Evolutionary conservation across 2,797 vertebrate genomes (phyloP), one percentile per base, ranked within the genome.

Genomic region (Phoebastria nigripes): DNA sequence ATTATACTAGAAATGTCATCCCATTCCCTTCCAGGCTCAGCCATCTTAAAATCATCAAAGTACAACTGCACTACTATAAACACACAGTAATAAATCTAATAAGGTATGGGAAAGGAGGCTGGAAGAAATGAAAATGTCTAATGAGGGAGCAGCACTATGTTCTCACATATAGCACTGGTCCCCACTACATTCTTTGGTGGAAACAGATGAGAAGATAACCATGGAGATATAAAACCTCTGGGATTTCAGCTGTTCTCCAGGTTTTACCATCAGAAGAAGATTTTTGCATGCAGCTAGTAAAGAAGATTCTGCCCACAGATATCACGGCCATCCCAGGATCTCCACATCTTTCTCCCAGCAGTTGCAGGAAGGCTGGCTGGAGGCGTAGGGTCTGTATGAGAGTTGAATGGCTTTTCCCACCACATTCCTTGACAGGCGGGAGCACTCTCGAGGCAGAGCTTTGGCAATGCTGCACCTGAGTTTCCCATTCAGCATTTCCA

Each of bases 1-100:
- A 89, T 96, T 80, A 47, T 28, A 31, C 42, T 49, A 79, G 80
- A 92, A 89, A 87, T 69, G 33, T 37, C 52, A 77, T 44, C 37
- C 44, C 37, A 24, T 63, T 92, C 66, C 21, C 22, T 87, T 89
- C 58, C 35, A 55, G 42, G 61, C 51, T 88, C 77, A 81, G 39
- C 26, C 26, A 35, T 37, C 77, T 85, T 84, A 63, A 92, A 88
- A 66, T 63, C 26, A 28, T 55, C 61, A 44, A 71, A 73, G 33
- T 84, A 89, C 46, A 89, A 51, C 19, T 67, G 8, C n/a, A 66
- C 39, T 31, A 25, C 70, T 80, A 70, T 33, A 65, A 86, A 51
- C 6, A 66, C 13, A 28, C 8, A 56, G n/a, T 61, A 59, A 84
- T 58, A 55, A 84, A 87, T 61, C 20, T 82, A 39, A 52, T 65